phyloP scores from a whole-genome alignment of 2,113 vertebrate species.

The Rhinoptilus africanus region DNA sequence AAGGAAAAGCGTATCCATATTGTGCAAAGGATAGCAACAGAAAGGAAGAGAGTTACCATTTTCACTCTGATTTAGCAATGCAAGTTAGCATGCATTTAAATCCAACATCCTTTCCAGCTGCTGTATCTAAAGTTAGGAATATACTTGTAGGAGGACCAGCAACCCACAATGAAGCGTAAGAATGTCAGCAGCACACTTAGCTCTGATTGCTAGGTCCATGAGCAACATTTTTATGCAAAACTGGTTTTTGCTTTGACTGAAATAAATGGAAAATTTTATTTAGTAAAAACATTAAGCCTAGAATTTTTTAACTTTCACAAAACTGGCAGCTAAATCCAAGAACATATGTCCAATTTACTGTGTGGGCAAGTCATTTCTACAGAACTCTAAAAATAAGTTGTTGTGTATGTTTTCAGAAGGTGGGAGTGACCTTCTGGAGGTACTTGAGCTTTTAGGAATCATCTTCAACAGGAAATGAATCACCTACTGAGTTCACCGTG shows the following conservation, averaged over 20 bases:
- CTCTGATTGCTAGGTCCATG: not conserved
- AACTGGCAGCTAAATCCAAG: constrained; percentile 43
- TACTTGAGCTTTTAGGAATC: constrained; percentile 35
- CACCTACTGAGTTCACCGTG: not conserved
- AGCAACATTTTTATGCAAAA: not conserved
- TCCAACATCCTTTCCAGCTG: not conserved
- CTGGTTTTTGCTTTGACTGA: constrained; percentile 9
- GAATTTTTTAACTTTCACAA: constrained; percentile 20
- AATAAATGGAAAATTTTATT: constrained; percentile 40
- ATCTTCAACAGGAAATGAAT: constrained; percentile 42
- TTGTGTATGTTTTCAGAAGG: constrained; percentile 58
- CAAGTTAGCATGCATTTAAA: not conserved
- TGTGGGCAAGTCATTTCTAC: constrained; percentile 52
- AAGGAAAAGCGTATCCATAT: not conserved
- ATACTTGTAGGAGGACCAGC: not conserved
- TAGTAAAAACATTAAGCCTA: constrained; percentile 9
- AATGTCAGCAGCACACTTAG: not conserved
- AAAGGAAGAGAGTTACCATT: not conserved
- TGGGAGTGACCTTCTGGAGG: constrained; percentile 56
- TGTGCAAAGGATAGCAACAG: not conserved
- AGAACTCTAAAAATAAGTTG: constrained; percentile 58
- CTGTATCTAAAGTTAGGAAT: not conserved
- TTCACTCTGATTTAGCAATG: not conserved
- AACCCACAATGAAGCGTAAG: not conserved
- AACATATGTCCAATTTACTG: constrained; percentile 56